These are phyloP conservation scores for Heliconius erato DNA, from an alignment of 2,888 invertebrate species.

Conservation along the genomic window DNA sequence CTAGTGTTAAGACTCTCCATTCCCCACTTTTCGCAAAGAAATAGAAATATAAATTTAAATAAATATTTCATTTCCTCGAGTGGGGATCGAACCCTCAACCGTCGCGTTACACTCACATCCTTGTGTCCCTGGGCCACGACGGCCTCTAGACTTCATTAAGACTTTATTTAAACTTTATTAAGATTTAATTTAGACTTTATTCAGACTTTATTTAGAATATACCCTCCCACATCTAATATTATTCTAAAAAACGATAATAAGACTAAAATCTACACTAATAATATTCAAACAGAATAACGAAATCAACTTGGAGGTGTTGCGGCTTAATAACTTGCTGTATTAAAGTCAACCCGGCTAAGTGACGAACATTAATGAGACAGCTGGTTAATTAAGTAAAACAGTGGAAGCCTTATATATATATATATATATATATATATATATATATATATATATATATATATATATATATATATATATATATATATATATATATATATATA, in stretches of 20 bases:
- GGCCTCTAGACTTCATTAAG: no score
- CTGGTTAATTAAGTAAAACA: not conserved
- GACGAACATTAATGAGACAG: not conserved
- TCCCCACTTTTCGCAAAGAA: no score
- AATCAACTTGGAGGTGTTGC: not conserved
- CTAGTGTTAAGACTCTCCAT: no score
- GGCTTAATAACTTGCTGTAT: conserved; percentile 10
- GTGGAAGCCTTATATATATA: not conserved
- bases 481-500: no score
- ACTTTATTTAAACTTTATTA: no score
- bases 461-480: conserved; percentile 3
- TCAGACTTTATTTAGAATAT: no score
- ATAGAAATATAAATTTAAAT: no score
- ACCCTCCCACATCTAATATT: not conserved
- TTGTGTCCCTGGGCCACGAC: no score
- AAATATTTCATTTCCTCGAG: no score
- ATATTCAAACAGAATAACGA: not conserved
- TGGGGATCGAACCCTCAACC: no score
- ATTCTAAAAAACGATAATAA: not conserved
- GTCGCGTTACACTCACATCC: no score
- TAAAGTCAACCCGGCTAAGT: not conserved
- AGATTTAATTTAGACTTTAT: no score
- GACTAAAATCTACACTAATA: not conserved
- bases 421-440: conserved; percentile 3
- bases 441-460: conserved; percentile 10